Evolutionary conservation across 2,888 invertebrate genomes (phyloP), one percentile per base, ranked within the genome.

Genomic region (Pyrrhosoma nymphula): DNA sequence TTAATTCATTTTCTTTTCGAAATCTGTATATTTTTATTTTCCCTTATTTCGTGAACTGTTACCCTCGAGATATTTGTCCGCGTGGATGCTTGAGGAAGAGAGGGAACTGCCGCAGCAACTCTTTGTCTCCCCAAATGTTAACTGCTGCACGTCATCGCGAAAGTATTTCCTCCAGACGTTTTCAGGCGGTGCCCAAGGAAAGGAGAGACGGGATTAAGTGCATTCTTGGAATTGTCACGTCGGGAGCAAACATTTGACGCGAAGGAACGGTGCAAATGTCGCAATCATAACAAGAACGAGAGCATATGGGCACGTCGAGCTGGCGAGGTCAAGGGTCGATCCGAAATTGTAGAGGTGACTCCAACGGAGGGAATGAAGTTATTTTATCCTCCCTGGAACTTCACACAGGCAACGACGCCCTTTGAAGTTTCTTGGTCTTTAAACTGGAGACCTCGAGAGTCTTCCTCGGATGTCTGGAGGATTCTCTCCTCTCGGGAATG

Each of bases 251-350:
- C 30, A 82, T 82, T 82, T 16, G 35, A 82, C 30, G 82, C 18
- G 18, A 35, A 26, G 35, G 35, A 30, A 14, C n/a, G 4, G 82
- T 35, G 30, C 16, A 82, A 82, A 82, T 82, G 82, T 82, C 82
- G 35, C 35, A 82, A 16, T 82, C 26, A 35, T 18, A 35, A 30
- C 8, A n/a, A 35, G 35, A 60, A n/a, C 23, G 69, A 10, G 69
- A 12, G 69, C 69, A 69, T 4, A 30, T 82, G 82, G 30, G 82
- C 30, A 82, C 14, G 82, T 35, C n/a, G 35, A 82, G 82, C n/a
- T 20, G 26, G 82, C n/a, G 82, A 35, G 82, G 30, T 82, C 82
- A 82, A 82, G 82, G 82, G 82, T 82, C 35, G 82, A 82, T 82
- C 82, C 82, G 82, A 82, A 82, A 82, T 16, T 82, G 26, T 10